Evolutionary conservation across 2,888 invertebrate species (phyloP).

Genomic region (Ferrisia virgata): DNA sequence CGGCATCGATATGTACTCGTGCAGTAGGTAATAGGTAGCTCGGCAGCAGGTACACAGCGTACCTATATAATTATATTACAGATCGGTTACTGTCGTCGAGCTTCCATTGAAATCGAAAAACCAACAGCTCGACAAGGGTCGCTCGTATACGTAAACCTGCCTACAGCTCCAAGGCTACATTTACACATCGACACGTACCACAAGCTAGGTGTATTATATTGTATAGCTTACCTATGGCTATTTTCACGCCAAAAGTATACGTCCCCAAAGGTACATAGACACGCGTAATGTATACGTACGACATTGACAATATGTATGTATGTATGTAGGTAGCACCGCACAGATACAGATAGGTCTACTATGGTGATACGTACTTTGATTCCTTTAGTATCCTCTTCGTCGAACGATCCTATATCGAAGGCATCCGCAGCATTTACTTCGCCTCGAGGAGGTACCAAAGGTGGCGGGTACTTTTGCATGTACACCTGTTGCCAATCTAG

Average conservation of each 20-base stretch:
- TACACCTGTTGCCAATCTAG: slow-evolving; percentile 99
- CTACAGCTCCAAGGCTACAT: background rate
- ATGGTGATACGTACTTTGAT: slow-evolving; percentile 74
- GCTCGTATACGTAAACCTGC: no score
- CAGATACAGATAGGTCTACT: no score
- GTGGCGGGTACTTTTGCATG: slow-evolving; percentile 96
- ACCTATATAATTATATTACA: background rate
- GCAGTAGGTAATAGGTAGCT: no score
- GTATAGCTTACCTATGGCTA: background rate
- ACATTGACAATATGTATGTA: no score
- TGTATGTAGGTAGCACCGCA: no score
- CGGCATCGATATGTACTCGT: no score
- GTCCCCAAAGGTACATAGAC: background rate
- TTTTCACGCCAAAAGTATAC: background rate
- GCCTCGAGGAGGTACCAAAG: slow-evolving; percentile 94
- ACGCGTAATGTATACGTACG: background rate
- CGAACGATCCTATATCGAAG: slow-evolving; percentile 99
- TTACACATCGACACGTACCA: background rate
- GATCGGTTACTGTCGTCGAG: background rate
- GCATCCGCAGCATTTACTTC: slow-evolving; percentile 99
- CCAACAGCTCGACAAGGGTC: no score
- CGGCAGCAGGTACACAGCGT: no score
- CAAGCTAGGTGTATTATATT: no score
- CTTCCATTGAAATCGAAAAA: background rate
- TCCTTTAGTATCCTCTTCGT: slow-evolving; percentile 99